Percentiles rank a stretch among this genome's conserved stretches.
These are phyloP conservation scores for Zoanthus gigantus DNA, from an alignment of 92 coral and sea anemone species.

Conservation along the genomic window DNA sequence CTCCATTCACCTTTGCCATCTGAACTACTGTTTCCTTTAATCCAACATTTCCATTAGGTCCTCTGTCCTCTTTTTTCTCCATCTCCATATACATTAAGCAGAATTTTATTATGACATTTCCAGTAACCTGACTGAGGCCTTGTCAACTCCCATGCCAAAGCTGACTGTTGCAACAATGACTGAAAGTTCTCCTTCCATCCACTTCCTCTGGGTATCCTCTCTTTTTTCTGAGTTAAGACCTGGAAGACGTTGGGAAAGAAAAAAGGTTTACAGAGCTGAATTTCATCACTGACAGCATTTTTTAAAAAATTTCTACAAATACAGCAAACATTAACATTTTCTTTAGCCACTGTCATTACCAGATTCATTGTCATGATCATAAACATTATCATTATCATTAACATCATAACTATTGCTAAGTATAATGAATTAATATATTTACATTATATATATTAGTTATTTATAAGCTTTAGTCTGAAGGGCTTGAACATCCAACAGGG, in stretches of 20 bases:
- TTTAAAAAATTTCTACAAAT: background rate
- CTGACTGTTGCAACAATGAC: slow-evolving; percentile 97
- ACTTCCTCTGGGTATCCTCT: slow-evolving; percentile 89
- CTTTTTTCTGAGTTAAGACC: slow-evolving; percentile 84
- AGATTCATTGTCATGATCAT: background rate
- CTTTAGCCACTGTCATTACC: background rate
- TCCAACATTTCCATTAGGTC: too few species aligned
- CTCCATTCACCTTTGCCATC: too few species aligned
- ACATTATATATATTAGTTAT: too few species aligned
- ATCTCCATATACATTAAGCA: too few species aligned
- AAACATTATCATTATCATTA: background rate
- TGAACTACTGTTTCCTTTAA: too few species aligned
- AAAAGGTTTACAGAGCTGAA: background rate
- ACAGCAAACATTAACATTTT: background rate
- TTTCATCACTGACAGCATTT: background rate
- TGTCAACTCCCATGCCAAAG: slow-evolving; percentile 99
- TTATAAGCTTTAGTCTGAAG: too few species aligned
- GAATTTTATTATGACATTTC: too few species aligned
- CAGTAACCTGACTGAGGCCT: slow-evolving; percentile 88
- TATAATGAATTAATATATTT: too few species aligned
- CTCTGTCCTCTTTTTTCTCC: too few species aligned
- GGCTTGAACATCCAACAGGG: too few species aligned
- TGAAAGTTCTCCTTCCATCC: slow-evolving; percentile 95
- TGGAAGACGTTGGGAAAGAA: slow-evolving; percentile 5
- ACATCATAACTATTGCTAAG: too few species aligned